Conservation (phyloP, 2,797 vertebrate species). For the Rhincodon typus region DNA sequence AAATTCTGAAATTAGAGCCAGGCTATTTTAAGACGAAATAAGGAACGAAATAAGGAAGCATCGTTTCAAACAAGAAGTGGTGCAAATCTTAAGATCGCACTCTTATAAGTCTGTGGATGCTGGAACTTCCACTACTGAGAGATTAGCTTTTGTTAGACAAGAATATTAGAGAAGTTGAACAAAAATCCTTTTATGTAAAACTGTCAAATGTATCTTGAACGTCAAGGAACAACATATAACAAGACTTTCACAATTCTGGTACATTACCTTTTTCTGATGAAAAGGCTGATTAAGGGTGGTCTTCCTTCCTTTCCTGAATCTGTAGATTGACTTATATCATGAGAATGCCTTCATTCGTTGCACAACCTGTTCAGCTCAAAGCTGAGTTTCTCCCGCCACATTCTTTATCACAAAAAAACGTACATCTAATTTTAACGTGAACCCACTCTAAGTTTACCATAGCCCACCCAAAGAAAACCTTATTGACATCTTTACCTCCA, state of each 20-base stretch:
- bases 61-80: background rate
- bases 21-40: background rate
- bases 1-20: background rate
- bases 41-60: background rate
- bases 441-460: background rate
- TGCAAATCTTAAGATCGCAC: background rate
- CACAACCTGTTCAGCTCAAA: background rate
- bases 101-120: background rate
- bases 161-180: background rate
- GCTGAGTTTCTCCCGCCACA: background rate
- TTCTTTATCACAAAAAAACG: background rate
- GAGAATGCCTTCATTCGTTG: background rate
- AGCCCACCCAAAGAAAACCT: background rate
- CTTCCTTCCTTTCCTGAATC: background rate
- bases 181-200: background rate
- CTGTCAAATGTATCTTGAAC: no score
- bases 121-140: background rate
- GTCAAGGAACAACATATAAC: no score
- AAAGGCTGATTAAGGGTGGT: background rate
- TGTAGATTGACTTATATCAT: background rate
- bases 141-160: background rate
- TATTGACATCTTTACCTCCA: background rate
- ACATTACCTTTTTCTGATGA: background rate
- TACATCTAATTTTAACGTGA: background rate
- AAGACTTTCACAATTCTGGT: background rate